phyloP scores from a whole-genome alignment of 2,113 vertebrate genomes.

The Passerina amoena region DNA sequence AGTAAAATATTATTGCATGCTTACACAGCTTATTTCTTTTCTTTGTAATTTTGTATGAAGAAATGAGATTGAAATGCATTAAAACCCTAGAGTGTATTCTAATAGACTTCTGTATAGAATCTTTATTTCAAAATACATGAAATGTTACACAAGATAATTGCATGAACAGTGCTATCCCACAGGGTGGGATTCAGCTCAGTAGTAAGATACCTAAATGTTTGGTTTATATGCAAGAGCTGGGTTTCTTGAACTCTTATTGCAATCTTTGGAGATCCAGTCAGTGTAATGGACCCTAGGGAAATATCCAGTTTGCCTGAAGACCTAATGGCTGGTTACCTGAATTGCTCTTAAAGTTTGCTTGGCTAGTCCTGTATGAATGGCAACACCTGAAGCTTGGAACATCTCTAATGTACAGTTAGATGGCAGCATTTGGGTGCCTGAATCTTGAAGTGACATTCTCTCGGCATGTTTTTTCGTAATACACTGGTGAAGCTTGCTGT shows the following conservation, averaged over 20 bases:
- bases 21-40: not conserved
- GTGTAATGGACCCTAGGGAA: not conserved
- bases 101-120: not conserved
- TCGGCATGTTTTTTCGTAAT: not conserved
- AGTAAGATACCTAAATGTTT: not conserved
- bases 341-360: not conserved
- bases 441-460: not conserved
- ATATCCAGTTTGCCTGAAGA: not conserved
- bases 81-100: not conserved
- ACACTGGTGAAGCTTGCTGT: not conserved
- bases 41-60: not conserved
- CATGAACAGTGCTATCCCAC: not conserved
- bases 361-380: not conserved
- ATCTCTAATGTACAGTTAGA: not conserved
- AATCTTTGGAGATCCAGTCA: not conserved
- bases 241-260: not conserved
- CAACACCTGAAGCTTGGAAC: not conserved
- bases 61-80: not conserved
- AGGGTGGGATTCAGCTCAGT: not conserved
- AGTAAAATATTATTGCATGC: not conserved
- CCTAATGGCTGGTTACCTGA: not conserved
- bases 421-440: not conserved
- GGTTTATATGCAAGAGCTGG: not conserved
- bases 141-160: not conserved
- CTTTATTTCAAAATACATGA: not conserved